Conservation (phyloP, 92 coral and sea anemone genomes). For the Nematostella vectensis region DNA sequence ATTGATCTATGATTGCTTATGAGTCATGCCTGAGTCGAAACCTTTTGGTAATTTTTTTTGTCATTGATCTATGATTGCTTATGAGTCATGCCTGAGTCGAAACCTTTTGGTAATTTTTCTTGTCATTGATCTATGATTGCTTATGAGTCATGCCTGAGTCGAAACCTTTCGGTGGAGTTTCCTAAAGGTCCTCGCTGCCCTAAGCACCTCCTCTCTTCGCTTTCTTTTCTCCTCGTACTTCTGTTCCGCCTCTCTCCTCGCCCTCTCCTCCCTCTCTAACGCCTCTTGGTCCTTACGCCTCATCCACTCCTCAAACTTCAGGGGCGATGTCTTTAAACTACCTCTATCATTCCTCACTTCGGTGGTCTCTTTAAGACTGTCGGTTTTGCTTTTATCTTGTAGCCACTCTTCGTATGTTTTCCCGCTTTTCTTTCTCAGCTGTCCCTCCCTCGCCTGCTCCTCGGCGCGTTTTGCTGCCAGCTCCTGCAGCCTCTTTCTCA, state of each 20-base stretch:
- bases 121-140: too few species aligned
- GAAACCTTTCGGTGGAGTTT: not conserved
- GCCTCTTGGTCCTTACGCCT: slow-evolving; percentile 16
- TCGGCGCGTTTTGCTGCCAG: slow-evolving; percentile 1
- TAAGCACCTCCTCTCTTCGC: not conserved
- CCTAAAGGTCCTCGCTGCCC: not conserved
- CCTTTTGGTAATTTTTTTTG: too few species aligned
- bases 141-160: too few species aligned
- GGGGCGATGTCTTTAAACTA: not conserved
- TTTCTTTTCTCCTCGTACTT: slow-evolving; percentile 4
- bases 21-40: too few species aligned
- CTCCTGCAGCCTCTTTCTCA: not conserved
- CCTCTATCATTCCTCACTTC: not conserved
- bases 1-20: too few species aligned
- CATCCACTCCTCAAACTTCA: slow-evolving; percentile 20
- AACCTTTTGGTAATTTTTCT: too few species aligned
- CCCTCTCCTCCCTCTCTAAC: slow-evolving; percentile 2
- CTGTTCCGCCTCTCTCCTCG: slow-evolving; percentile 1
- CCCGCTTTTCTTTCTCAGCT: not conserved
- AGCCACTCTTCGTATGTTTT: slow-evolving; percentile 16
- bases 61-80: too few species aligned
- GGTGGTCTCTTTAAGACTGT: not conserved
- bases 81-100: too few species aligned
- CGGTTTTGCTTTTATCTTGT: slow-evolving; percentile 7
- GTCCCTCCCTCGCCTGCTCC: slow-evolving; percentile 4